phyloP scores from a whole-genome alignment of 2,113 vertebrate genomes.

The Casuarius casuarius region DNA sequence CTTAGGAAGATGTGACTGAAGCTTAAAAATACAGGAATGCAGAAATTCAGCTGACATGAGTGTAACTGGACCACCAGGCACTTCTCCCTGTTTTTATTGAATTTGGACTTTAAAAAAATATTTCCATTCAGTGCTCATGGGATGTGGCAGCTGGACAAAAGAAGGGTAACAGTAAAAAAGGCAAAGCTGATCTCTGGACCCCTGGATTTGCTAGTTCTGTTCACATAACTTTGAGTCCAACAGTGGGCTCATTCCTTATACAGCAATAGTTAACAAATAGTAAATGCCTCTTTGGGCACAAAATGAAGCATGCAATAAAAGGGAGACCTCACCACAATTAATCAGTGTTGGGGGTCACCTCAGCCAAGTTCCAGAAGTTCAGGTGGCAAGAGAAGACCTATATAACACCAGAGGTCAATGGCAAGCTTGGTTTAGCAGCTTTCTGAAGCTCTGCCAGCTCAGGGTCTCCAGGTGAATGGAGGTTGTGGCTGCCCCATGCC shows the following conservation, averaged over 20 bases:
- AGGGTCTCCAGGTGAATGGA: background rate
- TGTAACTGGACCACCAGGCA: background rate
- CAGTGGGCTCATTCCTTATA: background rate
- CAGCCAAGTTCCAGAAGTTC: background rate
- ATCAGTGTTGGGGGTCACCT: background rate
- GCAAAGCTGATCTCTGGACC: background rate
- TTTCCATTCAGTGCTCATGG: background rate
- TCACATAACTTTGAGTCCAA: background rate
- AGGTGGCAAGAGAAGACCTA: no score
- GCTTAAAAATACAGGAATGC: background rate
- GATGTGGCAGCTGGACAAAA: background rate
- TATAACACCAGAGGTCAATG: background rate
- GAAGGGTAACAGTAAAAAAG: background rate
- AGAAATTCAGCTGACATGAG: conserved; percentile 45
- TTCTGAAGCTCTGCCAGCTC: background rate
- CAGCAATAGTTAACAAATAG: background rate
- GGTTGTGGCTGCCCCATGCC: background rate
- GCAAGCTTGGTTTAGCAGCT: background rate
- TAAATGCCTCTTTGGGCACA: background rate
- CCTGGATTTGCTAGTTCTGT: background rate
- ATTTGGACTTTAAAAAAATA: background rate
- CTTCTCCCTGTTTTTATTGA: conserved; percentile 21
- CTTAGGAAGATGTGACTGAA: conserved; percentile 25
- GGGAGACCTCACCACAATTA: background rate
- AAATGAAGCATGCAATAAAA: background rate